Evolutionary conservation across 1,140 invertebrate genomes (phyloP).

Genomic region (Hylyphantes graminicola): DNA sequence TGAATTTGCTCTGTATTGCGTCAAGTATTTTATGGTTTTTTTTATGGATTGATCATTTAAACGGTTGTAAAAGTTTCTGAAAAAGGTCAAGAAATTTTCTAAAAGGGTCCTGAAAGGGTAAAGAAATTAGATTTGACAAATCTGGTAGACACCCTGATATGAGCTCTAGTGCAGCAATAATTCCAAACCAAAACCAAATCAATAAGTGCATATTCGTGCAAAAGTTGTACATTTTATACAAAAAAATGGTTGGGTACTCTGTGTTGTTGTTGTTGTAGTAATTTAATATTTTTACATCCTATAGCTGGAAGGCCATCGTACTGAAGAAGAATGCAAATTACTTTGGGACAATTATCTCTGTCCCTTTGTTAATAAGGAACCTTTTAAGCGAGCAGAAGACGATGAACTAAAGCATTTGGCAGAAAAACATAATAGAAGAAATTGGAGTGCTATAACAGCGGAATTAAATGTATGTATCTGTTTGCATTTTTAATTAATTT

Average conservation of each 20-base stretch:
- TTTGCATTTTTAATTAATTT: too few relatives aligned
- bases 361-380: conserved; percentile 20
- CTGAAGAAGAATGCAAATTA: conserved; percentile 46
- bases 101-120: too few relatives aligned
- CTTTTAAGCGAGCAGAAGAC: conserved; percentile 28
- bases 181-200: too few relatives aligned
- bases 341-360: conserved; percentile 50
- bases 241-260: not conserved
- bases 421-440: not conserved
- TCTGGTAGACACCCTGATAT: too few relatives aligned
- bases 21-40: too few relatives aligned
- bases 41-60: too few relatives aligned
- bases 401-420: not conserved
- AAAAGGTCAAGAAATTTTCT: too few relatives aligned
- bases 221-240: not conserved
- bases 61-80: too few relatives aligned
- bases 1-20: too few relatives aligned
- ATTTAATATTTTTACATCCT: not conserved
- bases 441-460: conserved; percentile 32
- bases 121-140: too few relatives aligned
- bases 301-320: conserved; percentile 24
- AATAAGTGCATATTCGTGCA: too few relatives aligned
- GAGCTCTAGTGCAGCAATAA: too few relatives aligned
- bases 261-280: not conserved
- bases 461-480: conserved; percentile 8